Evolutionary conservation across 2,888 invertebrate genomes (phyloP).

Genomic region (Trissolcus brochymenae): DNA sequence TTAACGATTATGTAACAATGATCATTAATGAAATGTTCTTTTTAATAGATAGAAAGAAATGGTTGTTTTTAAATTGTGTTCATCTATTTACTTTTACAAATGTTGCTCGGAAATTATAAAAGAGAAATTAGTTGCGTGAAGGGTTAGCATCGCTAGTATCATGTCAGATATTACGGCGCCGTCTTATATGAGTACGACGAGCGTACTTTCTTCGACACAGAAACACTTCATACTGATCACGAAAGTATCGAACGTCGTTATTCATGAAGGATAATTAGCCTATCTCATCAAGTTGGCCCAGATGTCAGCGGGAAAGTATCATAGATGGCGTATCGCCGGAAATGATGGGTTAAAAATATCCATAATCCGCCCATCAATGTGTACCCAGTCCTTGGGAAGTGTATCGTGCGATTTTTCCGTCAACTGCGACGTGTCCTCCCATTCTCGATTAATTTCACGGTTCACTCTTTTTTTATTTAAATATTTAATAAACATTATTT

Average conservation of each 20-base stretch:
- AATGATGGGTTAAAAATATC: constrained; percentile 58
- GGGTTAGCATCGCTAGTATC: constrained; percentile 39
- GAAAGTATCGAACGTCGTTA: constrained; percentile 59
- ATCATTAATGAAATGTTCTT: no score
- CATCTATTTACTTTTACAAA: no score
- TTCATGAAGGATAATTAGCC: constrained; percentile 58
- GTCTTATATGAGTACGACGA: constrained; percentile 48
- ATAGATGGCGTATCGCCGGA: constrained; percentile 62
- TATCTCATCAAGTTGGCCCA: constrained; percentile 62
- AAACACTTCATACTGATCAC: constrained; percentile 59
- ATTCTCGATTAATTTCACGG: constrained; percentile 25
- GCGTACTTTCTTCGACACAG: constrained; percentile 67
- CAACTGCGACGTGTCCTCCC: constrained; percentile 9
- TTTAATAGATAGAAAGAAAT: no score
- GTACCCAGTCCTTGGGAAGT: constrained; percentile 59
- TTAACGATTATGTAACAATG: no score
- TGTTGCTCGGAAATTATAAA: constrained; percentile 12
- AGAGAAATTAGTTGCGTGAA: constrained; percentile 48
- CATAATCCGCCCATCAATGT: constrained; percentile 48
- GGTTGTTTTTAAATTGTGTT: no score
- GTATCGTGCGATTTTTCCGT: constrained; percentile 63
- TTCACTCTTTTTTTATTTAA: constrained; percentile 9
- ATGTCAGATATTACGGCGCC: constrained; percentile 40
- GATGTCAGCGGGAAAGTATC: constrained; percentile 63
- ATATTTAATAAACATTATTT: constrained; percentile 37